Evolutionary conservation across 1,140 invertebrate species (phyloP).

Genomic region (Neodiprion lecontei): DNA sequence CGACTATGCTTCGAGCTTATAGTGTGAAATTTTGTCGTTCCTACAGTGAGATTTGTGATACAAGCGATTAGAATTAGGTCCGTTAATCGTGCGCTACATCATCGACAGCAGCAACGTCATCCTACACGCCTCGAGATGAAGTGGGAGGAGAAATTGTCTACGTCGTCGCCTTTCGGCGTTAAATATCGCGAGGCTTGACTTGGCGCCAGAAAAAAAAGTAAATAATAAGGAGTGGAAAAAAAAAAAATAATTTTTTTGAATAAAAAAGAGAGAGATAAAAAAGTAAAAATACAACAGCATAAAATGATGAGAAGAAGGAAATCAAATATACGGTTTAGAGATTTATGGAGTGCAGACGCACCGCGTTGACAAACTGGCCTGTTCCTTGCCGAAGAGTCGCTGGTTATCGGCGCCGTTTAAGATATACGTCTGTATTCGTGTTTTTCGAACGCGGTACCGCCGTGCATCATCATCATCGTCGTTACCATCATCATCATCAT

Average conservation of each 20-base stretch:
- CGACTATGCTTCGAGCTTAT: too few species aligned
- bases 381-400: not conserved
- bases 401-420: constrained; percentile 4
- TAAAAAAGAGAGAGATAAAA: too few species aligned
- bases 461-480: not conserved
- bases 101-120: too few species aligned
- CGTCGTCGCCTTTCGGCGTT: too few species aligned
- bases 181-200: not conserved
- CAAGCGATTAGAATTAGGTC: too few species aligned
- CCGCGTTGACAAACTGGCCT: not conserved
- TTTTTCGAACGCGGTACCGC: not conserved
- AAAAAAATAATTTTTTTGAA: not conserved
- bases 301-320: not conserved
- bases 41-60: too few species aligned
- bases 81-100: too few species aligned
- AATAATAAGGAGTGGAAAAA: not conserved
- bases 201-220: not conserved
- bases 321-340: not conserved
- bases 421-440: not conserved
- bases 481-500: too few species aligned
- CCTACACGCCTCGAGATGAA: too few species aligned
- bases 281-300: not conserved
- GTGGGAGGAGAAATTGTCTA: too few species aligned
- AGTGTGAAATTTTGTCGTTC: too few species aligned
- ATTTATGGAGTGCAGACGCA: not conserved